Percentiles rank a stretch among this genome's conserved stretches.
Evolutionary conservation across 2,113 vertebrate genomes (phyloP).

Genomic region (Octodon degus): DNA sequence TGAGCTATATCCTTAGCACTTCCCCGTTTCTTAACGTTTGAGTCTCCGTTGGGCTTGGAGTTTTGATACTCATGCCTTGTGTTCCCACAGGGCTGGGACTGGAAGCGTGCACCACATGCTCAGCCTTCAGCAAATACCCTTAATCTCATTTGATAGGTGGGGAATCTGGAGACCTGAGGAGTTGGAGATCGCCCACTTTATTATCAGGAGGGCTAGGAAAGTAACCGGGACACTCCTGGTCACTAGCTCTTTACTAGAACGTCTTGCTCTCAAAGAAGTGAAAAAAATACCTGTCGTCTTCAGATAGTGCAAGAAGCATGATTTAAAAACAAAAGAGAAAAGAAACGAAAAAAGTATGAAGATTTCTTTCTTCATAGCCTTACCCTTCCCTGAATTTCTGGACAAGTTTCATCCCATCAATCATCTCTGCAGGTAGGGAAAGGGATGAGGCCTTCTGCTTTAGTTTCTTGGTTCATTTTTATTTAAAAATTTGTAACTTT

Average conservation of each 20-base stretch:
- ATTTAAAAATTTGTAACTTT: slow-evolving; percentile 8
- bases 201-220: not conserved
- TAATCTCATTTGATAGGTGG: not conserved
- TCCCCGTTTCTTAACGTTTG: not conserved
- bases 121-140: not conserved
- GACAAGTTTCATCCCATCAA: not conserved
- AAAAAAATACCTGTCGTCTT: not conserved
- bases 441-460: not conserved
- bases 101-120: not conserved
- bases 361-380: not conserved
- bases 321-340: not conserved
- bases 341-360: not conserved
- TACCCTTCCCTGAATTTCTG: not conserved
- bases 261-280: not conserved
- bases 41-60: not conserved
- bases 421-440: slow-evolving; percentile 32
- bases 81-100: not conserved
- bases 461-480: slow-evolving; percentile 19
- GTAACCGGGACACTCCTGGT: not conserved
- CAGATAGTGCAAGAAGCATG: not conserved
- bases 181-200: not conserved
- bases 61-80: not conserved
- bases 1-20: not conserved
- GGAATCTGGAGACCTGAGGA: not conserved
- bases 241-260: not conserved